Conservation (phyloP, 2,888 invertebrate species). For the Camptogramma bilineatum region DNA sequence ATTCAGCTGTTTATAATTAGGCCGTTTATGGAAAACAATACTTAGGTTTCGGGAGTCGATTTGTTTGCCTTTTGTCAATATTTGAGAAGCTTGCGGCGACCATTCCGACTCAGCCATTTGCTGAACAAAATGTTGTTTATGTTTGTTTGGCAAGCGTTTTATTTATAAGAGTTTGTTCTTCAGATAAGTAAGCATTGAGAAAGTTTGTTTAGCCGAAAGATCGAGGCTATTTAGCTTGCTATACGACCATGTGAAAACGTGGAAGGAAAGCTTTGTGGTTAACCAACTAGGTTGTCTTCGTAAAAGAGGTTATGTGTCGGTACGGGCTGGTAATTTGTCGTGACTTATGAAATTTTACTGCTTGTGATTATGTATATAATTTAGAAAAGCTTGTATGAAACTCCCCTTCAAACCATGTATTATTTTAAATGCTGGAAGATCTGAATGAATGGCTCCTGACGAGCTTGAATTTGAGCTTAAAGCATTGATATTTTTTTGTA, state of each 20-base stretch:
- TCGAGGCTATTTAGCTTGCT: background rate
- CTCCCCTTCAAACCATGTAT: too few relatives aligned
- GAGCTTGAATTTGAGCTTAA: too few relatives aligned
- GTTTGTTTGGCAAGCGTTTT: conserved; percentile 26
- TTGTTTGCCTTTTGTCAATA: conserved; percentile 54
- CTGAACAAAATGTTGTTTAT: conserved; percentile 43
- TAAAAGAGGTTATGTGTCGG: too few relatives aligned
- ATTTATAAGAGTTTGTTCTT: conserved; percentile 12
- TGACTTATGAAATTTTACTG: too few relatives aligned
- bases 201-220: conserved; percentile 1
- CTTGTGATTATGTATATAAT: too few relatives aligned
- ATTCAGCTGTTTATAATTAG: conserved; percentile 53
- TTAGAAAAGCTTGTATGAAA: too few relatives aligned
- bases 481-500: too few relatives aligned
- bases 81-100: conserved; percentile 46
- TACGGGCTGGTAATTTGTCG: too few relatives aligned
- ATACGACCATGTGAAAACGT: background rate
- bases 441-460: too few relatives aligned
- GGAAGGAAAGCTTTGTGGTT: background rate
- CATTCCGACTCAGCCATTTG: conserved; percentile 41
- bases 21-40: conserved; percentile 50
- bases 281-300: background rate
- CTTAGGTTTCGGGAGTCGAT: conserved; percentile 48
- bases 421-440: too few relatives aligned
- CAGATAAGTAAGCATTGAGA: conserved; percentile 1